phyloP scores from a whole-genome alignment of 2,797 vertebrate species.

The Rhabdophis nuchalis region DNA sequence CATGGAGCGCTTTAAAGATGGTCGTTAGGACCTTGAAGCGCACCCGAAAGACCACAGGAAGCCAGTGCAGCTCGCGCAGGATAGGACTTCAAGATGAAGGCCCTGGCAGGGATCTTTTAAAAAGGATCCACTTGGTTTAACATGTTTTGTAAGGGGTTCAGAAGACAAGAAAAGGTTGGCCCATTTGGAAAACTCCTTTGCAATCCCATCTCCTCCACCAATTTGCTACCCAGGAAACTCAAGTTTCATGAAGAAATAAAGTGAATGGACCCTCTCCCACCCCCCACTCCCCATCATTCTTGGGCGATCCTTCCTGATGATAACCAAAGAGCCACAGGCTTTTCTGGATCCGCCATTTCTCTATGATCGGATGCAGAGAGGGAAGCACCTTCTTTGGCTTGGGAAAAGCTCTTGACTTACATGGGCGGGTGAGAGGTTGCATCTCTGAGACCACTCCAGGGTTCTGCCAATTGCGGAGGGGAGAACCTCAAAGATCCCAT shows the following conservation, averaged over 20 bases:
- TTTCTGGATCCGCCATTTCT: background rate
- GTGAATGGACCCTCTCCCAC: accelerated
- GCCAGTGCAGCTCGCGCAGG: too few species aligned
- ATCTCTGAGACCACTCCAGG: background rate
- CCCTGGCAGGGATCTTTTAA: background rate
- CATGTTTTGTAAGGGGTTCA: background rate
- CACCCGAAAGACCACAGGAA: too few species aligned
- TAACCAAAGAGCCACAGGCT: background rate
- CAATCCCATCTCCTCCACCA: background rate
- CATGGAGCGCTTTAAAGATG: too few species aligned
- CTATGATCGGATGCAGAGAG: background rate
- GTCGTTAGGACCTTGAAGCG: too few species aligned
- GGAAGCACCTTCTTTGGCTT: background rate
- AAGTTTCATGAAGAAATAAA: background rate
- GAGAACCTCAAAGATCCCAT: background rate
- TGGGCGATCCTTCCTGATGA: background rate
- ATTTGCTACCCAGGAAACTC: background rate
- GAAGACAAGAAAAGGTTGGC: background rate
- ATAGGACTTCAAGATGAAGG: background rate
- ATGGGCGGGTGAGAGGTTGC: background rate
- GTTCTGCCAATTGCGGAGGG: background rate
- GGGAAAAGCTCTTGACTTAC: background rate
- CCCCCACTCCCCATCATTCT: background rate
- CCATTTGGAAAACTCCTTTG: background rate
- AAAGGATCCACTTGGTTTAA: background rate